phyloP scores from a whole-genome alignment of 2,113 vertebrate genomes.

The Ageneiosus marmoratus region DNA sequence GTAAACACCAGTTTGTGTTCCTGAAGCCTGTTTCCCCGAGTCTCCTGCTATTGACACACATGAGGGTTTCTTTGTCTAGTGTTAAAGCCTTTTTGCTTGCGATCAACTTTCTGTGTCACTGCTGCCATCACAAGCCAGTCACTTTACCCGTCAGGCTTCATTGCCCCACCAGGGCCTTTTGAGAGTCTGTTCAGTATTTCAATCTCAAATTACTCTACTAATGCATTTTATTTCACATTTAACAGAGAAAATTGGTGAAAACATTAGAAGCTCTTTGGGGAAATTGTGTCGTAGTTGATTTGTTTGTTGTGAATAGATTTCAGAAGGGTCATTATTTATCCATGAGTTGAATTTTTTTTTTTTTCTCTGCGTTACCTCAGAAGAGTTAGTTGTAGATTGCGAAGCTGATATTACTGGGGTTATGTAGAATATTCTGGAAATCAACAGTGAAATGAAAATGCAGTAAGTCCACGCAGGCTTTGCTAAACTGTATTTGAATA shows the following conservation, averaged over 20 bases:
- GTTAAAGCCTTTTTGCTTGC: neutral
- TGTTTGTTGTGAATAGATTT: conserved; percentile 22
- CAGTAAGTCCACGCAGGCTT: neutral
- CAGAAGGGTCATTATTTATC: conserved; percentile 22
- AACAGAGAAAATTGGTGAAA: neutral
- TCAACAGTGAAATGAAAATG: neutral
- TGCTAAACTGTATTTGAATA: neutral
- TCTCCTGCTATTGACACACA: too few species aligned
- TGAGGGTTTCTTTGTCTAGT: neutral
- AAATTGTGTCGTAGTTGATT: neutral
- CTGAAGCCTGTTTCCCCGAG: too few species aligned
- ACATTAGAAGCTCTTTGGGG: neutral
- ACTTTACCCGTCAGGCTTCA: neutral
- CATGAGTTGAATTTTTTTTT: neutral
- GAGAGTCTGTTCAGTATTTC: conserved; percentile 6
- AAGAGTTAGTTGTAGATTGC: neutral
- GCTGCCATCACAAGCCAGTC: neutral
- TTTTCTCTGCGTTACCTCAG: neutral
- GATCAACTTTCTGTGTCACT: neutral
- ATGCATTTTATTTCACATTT: conserved; percentile 27
- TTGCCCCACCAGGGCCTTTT: neutral
- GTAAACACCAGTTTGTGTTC: too few species aligned
- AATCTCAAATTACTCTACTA: neutral
- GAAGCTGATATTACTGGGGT: neutral
- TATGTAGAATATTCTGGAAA: neutral